Evolutionary conservation across 2,113 vertebrate genomes (phyloP).

Genomic region (Pluvianellus socialis): DNA sequence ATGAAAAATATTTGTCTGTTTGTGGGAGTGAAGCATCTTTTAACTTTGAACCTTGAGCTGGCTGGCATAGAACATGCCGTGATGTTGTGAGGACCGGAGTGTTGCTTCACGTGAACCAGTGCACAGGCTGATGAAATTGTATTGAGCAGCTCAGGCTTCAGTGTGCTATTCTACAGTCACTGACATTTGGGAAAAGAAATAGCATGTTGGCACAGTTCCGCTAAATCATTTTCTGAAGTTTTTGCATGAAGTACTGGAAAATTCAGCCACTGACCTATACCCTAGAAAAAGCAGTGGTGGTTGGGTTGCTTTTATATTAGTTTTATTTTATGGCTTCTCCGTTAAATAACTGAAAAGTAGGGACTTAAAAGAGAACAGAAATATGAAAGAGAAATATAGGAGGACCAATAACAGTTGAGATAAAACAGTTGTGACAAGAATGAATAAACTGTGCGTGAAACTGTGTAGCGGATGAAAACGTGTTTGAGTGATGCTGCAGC

Average conservation of each 20-base stretch:
- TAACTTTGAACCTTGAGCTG: background rate
- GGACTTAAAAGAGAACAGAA: background rate
- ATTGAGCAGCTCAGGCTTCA: background rate
- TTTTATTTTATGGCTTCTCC: background rate
- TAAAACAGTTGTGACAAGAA: background rate
- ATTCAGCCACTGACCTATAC: background rate
- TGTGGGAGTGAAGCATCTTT: background rate
- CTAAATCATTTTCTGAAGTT: background rate
- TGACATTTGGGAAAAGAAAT: background rate
- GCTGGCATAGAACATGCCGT: rapidly evolving
- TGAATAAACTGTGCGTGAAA: background rate
- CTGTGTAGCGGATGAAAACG: background rate
- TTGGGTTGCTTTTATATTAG: background rate
- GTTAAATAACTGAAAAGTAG: background rate
- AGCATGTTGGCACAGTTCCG: background rate
- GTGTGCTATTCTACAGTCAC: background rate
- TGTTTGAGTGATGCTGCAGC: background rate
- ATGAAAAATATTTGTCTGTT: background rate
- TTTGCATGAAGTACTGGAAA: background rate
- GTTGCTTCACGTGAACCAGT: rapidly evolving
- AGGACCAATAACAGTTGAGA: background rate
- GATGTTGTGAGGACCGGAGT: background rate
- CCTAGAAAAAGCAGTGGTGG: background rate
- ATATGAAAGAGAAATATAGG: background rate
- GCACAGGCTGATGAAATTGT: background rate